A percentile compares a stretch with the other conserved stretches of the same genome.
These are phyloP conservation scores for Mesembrinibis cayennensis DNA, from an alignment of 2,113 vertebrate species.

Conservation along the genomic window DNA sequence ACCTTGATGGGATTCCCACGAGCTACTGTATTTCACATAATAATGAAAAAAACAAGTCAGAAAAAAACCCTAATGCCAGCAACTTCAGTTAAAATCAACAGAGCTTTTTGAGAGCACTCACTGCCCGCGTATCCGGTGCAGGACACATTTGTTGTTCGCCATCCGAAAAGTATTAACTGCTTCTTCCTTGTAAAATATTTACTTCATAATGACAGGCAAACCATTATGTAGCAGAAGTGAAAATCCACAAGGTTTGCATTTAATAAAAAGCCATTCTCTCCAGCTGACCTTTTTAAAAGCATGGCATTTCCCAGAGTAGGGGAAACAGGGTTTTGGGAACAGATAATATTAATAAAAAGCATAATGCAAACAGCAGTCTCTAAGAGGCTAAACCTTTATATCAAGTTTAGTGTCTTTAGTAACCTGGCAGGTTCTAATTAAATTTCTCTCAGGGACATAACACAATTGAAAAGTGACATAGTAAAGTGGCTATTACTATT, in stretches of 20 bases:
- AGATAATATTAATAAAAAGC: conserved; percentile 8
- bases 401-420: background rate
- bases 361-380: background rate
- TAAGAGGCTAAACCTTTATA: background rate
- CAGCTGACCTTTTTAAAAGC: conserved; percentile 26
- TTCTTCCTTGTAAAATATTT: background rate
- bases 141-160: background rate
- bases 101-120: background rate
- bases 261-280: conserved; percentile 30
- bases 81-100: background rate
- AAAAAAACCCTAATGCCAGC: background rate
- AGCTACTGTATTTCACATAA: background rate
- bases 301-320: conserved; percentile 17
- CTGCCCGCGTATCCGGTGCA: background rate
- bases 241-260: conserved; percentile 47
- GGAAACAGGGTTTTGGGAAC: conserved; percentile 17
- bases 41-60: background rate
- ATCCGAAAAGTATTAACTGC: background rate
- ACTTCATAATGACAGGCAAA: background rate
- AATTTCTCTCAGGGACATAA: background rate
- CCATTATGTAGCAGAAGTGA: background rate
- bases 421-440: background rate
- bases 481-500: background rate
- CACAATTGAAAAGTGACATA: background rate
- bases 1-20: background rate